Base-by-base conservation (phyloP, 2,888 invertebrate species). In the Catonia carolina region DNA sequence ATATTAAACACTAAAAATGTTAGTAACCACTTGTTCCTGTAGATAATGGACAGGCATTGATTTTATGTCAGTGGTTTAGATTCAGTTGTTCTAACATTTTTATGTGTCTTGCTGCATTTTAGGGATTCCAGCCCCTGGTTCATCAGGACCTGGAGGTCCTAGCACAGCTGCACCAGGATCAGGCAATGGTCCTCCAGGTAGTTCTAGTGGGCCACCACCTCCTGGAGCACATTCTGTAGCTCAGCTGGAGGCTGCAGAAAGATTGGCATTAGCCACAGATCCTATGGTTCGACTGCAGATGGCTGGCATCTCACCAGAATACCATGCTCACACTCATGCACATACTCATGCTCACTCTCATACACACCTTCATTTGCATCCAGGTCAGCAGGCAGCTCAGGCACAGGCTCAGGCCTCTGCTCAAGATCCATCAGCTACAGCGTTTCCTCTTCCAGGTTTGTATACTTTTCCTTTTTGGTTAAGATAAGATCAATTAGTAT, bases 261-360 rank as follows among this genome's bases (percentile, higher is more conserved):
- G 90, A 65, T 75, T 89, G 64, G 89, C 89, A 61, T 77, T 89
- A 68, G 89, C 92, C 61, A 87, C 89, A 64, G 93, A 94, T 76
- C 93, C 93, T 62, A 89, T 94, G 87, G 87, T 83, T 64, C 86
- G 93, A 67, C 76, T 94, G 71, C 93, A 93, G 79, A 91, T 94
- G 91, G 91, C 91, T 67, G 90, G 91, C 71, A 85, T 88, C 68
- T 85, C 82, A 67, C 86, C 86, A 50, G 90, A 90, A 77, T 90
- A 89, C 77, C 92, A 92, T 76, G 89, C 90, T 70, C 92, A 93
- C 77, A 89, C 91, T 66, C 92, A 92, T 74, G 89, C 90, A 67
- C 90, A 91, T 77, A 89, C 89, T 65, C 90, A 90, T 74, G 88
- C 92, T 70, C 92, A 93, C 77, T 88, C 91, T 68, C 89, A 89